These are phyloP conservation scores for Pionites leucogaster DNA, from an alignment of 2,113 vertebrate genomes.

Conservation along the genomic window DNA sequence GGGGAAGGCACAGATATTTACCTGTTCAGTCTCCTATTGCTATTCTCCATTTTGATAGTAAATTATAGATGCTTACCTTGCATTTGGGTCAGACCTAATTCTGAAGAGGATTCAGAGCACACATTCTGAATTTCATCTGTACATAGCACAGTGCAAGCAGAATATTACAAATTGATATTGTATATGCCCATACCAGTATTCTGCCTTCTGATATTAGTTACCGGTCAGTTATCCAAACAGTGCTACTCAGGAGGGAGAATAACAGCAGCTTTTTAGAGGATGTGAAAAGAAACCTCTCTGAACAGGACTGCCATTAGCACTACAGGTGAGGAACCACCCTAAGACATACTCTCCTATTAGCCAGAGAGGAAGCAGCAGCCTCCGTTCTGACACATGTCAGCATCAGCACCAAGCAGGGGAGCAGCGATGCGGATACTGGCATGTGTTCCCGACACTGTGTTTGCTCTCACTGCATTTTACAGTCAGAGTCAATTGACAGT, in stretches of 20 bases:
- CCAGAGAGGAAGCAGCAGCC: not conserved
- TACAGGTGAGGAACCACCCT: not conserved
- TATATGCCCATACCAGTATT: not conserved
- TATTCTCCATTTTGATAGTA: not conserved
- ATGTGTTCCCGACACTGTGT: not conserved
- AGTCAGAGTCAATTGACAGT: not conserved
- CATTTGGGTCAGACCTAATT: not conserved
- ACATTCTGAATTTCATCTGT: not conserved
- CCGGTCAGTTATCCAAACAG: not conserved
- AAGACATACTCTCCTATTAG: not conserved
- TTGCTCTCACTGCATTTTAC: not conserved
- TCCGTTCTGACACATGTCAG: not conserved
- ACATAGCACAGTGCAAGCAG: not conserved
- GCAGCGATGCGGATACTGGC: not conserved
- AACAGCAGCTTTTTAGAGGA: not conserved
- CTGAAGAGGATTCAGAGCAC: not conserved
- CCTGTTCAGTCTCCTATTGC: not conserved
- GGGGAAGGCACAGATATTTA: not conserved
- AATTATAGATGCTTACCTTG: not conserved
- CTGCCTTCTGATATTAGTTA: not conserved
- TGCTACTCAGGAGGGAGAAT: not conserved
- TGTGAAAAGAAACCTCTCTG: not conserved
- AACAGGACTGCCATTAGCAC: not conserved
- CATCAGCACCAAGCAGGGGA: not conserved
- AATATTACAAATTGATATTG: not conserved